Evolutionary conservation across 2,888 invertebrate species (phyloP), one percentile per base, ranked within the genome.

Genomic region (Agrotis ipsilon): DNA sequence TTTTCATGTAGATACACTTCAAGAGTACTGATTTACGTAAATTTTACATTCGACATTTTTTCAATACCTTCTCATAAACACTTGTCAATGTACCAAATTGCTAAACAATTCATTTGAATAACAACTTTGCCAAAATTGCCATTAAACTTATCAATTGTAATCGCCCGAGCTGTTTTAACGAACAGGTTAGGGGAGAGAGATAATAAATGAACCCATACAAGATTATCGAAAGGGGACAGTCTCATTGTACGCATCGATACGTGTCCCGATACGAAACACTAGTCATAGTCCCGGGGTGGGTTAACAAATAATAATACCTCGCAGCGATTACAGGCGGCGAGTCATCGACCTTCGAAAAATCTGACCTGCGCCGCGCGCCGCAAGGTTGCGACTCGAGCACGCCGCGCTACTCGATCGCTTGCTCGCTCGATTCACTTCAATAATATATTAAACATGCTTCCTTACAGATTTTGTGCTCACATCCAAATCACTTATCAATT

Each of bases 271-370:
- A 83, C 83, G 78, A 86, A 82, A 82, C 79, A 84, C 78, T 86
- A 83, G 84, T 86, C 87, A 85, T 87, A 85, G 87, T 68, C 76
- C 84, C 86, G 88, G 90, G 89, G 90, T 88, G 88, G 88, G 89
- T 91, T 92, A 84, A 91, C 90, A 92, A 93, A 93, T 94, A 95
- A 95, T 94, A 95, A 94, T 94, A 93, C 90, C 90, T 90, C 88
- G 91, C 77, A 87, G 87, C 92, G 92, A 94, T 93, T 93, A 93
- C 90, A 87, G 84, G 83, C 92, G 90, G 83, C 93, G 91, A 94
- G 96, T 96, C 96, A 96, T 93, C 94, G 96, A 96, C 96, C 96
- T 96, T 96, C 95, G 93, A 94, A 96, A 96, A 92, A 95, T 96
- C 94, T 95, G 95, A 95, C 95, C 95, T 95, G 95, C 92, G 93